Evolutionary conservation across 92 coral and sea anemone genomes (phyloP).

Genomic region (Plumapathes pennacea): DNA sequence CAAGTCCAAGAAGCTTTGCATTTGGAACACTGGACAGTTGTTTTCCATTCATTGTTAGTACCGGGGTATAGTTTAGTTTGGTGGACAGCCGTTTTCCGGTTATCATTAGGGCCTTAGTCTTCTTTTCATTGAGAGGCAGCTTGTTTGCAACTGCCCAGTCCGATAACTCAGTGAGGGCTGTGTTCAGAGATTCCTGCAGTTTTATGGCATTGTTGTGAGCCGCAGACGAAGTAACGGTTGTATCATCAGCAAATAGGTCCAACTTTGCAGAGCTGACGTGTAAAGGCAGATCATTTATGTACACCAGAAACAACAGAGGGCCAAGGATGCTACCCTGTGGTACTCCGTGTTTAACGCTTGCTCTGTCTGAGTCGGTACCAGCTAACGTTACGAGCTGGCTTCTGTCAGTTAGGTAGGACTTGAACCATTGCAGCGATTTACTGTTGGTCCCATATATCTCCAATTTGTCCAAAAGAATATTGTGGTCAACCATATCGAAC

Average conservation of each 20-base stretch:
- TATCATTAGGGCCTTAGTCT: too few relatives aligned
- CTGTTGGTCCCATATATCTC: constrained; percentile 7
- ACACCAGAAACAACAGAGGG: constrained; percentile 16
- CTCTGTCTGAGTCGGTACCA: constrained; percentile 16
- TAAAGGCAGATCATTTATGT: constrained; percentile 18
- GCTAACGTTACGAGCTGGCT: constrained; percentile 19
- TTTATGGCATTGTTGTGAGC: too few relatives aligned
- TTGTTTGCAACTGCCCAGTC: too few relatives aligned
- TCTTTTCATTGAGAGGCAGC: too few relatives aligned
- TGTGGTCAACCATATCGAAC: constrained; percentile 20
- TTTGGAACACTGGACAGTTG: too few relatives aligned
- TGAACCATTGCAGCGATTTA: constrained; percentile 4
- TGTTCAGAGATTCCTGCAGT: too few relatives aligned
- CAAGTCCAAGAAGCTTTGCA: too few relatives aligned
- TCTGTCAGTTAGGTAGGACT: constrained; percentile 22
- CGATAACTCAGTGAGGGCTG: too few relatives aligned
- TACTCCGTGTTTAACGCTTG: constrained; percentile 15
- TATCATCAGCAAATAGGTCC: constrained; percentile 26
- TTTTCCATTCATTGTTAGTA: too few relatives aligned
- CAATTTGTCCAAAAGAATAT: constrained; percentile 12
- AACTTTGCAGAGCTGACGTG: constrained; percentile 15
- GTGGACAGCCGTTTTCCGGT: too few relatives aligned
- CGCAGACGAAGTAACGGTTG: constrained; percentile 20
- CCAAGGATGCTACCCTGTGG: constrained; percentile 37
- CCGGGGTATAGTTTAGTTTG: too few relatives aligned